These are phyloP conservation scores for Sigmodon hispidus DNA, from an alignment of 2,113 vertebrate species.

Conservation along the genomic window DNA sequence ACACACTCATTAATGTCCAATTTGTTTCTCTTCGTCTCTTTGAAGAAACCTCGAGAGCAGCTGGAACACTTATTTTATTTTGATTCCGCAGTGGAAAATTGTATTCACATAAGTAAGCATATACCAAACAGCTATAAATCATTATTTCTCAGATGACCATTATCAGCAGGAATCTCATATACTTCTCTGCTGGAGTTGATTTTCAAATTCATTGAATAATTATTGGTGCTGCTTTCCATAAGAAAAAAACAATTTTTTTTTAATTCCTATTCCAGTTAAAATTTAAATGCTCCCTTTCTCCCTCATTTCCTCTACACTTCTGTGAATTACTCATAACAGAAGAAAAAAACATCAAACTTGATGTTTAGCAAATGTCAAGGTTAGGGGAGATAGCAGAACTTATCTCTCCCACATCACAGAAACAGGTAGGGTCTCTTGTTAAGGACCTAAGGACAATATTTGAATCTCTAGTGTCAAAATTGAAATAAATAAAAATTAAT, in stretches of 20 bases:
- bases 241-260: conserved; percentile 82
- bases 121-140: conserved; percentile 86
- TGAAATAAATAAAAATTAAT: conserved; percentile 44
- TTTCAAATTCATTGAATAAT: conserved; percentile 89
- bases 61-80: conserved; percentile 83
- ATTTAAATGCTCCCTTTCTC: conserved; percentile 69
- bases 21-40: conserved; percentile 81
- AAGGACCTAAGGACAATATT: conserved; percentile 7
- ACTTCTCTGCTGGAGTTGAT: conserved; percentile 86
- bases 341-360: background rate
- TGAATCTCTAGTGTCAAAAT: background rate
- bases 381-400: background rate
- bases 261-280: conserved; percentile 75
- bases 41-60: conserved; percentile 76
- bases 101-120: conserved; percentile 83
- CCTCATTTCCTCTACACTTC: conserved; percentile 51
- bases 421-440: background rate
- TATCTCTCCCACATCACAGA: background rate
- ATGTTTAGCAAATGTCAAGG: conserved; percentile 49
- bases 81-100: conserved; percentile 84
- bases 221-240: conserved; percentile 84
- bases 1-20: conserved; percentile 78
- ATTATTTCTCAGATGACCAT: conserved; percentile 89
- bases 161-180: conserved; percentile 86
- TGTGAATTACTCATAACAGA: conserved; percentile 68